A percentile compares a stretch with the other conserved stretches of the same genome.
phyloP scores from a whole-genome alignment of 2,113 vertebrate genomes.

The Elgaria multicarinata region DNA sequence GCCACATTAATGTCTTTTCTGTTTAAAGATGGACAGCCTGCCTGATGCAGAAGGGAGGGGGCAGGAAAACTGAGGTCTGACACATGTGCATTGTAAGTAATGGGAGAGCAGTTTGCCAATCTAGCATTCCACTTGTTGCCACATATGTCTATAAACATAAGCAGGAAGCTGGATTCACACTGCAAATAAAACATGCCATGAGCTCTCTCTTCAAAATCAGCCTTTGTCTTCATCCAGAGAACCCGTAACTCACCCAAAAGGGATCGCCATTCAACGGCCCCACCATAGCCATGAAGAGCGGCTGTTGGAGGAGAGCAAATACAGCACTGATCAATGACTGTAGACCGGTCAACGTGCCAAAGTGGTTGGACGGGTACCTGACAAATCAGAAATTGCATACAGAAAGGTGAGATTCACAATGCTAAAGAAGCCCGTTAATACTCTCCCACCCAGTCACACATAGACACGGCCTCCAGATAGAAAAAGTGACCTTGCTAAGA shows the following conservation, averaged over 20 bases:
- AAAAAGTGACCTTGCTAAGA: neutral
- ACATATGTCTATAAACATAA: neutral
- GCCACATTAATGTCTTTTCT: neutral
- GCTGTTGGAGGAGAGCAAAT: conserved; percentile 88
- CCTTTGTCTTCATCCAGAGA: neutral
- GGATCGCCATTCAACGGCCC: conserved; percentile 81
- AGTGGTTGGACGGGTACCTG: conserved; percentile 91
- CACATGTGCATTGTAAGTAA: neutral
- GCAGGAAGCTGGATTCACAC: neutral
- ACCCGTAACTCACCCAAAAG: conserved; percentile 81
- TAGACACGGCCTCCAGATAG: neutral
- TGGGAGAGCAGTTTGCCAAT: neutral
- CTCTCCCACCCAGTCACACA: neutral
- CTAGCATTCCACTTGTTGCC: neutral
- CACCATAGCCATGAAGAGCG: conserved; percentile 87
- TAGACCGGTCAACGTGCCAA: conserved; percentile 90
- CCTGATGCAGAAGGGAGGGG: neutral
- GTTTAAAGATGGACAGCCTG: neutral
- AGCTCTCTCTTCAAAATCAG: neutral
- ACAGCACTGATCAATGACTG: conserved; percentile 90
- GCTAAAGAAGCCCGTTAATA: neutral
- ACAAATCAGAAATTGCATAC: neutral
- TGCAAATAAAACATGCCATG: neutral
- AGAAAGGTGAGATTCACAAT: neutral
- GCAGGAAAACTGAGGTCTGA: neutral